phyloP scores from a whole-genome alignment of 2,888 invertebrate species.

The Sisyra nigra region DNA sequence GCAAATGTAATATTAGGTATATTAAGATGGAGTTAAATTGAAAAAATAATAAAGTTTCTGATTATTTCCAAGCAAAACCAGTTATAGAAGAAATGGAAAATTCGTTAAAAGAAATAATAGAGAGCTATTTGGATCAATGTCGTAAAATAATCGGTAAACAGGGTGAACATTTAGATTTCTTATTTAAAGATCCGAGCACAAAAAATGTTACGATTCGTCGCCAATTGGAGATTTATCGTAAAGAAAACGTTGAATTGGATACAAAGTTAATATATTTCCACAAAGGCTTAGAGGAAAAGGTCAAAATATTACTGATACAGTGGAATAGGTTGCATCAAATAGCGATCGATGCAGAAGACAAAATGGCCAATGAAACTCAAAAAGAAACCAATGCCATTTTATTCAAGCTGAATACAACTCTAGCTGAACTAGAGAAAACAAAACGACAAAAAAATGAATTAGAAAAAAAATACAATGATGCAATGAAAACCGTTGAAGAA shows the following conservation, averaged over 20 bases:
- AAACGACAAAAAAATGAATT: too few species aligned
- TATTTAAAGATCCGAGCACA: neutral
- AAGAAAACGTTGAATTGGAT: neutral
- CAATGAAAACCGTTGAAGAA: too few species aligned
- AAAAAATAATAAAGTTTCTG: neutral
- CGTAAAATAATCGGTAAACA: constrained; percentile 18
- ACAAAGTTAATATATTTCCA: neutral
- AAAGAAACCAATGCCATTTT: too few species aligned
- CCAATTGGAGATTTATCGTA: too few species aligned
- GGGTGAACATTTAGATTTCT: neutral
- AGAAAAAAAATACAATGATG: too few species aligned
- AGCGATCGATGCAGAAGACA: too few species aligned
- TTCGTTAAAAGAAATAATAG: constrained; percentile 21
- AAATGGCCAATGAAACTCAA: too few species aligned
- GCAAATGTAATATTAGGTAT: neutral
- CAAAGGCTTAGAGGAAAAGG: neutral
- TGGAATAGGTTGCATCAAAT: too few species aligned
- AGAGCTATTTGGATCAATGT: constrained; percentile 20
- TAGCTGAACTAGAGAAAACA: too few species aligned
- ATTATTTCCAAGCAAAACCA: neutral
- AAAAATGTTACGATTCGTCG: neutral
- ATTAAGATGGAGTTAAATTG: neutral
- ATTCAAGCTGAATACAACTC: too few species aligned
- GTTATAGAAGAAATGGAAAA: constrained; percentile 18
- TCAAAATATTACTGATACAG: neutral